Evolutionary conservation across 2,888 invertebrate species (phyloP).

Genomic region (Lucinisca nassula): DNA sequence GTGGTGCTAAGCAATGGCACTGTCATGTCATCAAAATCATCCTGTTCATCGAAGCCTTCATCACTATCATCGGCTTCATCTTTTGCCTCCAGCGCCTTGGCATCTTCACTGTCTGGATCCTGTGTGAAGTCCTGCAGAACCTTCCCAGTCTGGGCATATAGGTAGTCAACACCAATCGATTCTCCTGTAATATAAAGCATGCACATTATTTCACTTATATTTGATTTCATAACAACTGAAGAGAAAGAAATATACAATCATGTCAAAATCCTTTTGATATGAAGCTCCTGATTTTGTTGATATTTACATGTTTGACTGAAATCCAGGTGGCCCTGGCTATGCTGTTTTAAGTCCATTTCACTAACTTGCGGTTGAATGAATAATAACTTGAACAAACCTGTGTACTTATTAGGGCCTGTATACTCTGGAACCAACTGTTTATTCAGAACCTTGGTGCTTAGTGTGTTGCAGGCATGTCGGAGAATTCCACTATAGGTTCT

Average conservation of each 20-base stretch:
- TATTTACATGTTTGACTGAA: not conserved
- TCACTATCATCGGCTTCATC: not conserved
- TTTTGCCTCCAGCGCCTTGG: not conserved
- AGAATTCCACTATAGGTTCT: slow-evolving; percentile 30
- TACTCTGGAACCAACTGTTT: slow-evolving; percentile 15
- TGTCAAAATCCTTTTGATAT: not conserved
- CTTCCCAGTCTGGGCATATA: not conserved
- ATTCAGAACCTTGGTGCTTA: slow-evolving; percentile 23
- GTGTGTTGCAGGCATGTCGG: slow-evolving; percentile 36
- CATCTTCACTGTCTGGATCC: not conserved
- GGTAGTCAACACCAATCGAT: not conserved
- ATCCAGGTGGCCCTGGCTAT: not conserved
- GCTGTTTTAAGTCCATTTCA: not conserved
- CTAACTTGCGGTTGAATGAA: not conserved
- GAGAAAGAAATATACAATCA: no score
- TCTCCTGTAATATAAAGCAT: slow-evolving; percentile 5
- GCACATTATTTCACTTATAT: not conserved
- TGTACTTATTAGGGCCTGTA: slow-evolving; percentile 46
- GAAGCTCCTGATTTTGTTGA: not conserved
- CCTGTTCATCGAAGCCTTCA: no score
- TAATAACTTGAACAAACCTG: slow-evolving; percentile 15
- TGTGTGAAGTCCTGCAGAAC: not conserved
- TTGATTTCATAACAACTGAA: no score
- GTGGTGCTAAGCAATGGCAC: no score
- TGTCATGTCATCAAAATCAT: no score